These are phyloP conservation scores for Ptilorrhoa leucosticta DNA, from an alignment of 2,113 vertebrate genomes.

Conservation along the genomic window DNA sequence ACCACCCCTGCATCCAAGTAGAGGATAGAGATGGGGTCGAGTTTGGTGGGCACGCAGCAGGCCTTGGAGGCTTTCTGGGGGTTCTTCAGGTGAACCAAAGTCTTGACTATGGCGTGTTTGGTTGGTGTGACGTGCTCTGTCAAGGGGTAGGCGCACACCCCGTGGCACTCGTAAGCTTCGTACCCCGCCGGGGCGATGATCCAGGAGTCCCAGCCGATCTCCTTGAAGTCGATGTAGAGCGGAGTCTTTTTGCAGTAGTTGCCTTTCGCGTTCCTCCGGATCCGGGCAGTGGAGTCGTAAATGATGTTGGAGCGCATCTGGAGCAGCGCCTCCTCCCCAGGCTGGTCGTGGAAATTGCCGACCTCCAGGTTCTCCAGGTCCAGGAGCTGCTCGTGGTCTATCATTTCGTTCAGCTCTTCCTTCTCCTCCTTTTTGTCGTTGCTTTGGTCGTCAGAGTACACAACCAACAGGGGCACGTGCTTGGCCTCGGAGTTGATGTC, in stretches of 20 bases:
- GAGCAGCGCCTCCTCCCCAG: conserved; percentile 86
- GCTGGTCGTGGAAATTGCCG: conserved; percentile 61
- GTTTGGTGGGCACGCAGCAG: conserved; percentile 95
- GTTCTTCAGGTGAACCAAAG: conserved; percentile 88
- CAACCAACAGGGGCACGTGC: conserved; percentile 88
- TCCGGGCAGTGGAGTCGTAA: conserved; percentile 89
- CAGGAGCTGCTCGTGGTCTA: conserved; percentile 83
- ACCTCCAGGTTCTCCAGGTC: conserved; percentile 70
- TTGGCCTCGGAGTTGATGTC: conserved; percentile 85
- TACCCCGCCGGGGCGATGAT: conserved; percentile 91
- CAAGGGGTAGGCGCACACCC: conserved; percentile 87
- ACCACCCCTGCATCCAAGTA: conserved; percentile 94
- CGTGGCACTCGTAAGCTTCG: conserved; percentile 91
- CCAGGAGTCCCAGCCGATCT: conserved; percentile 98
- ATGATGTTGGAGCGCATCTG: conserved; percentile 97
- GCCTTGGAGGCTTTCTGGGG: conserved; percentile 89
- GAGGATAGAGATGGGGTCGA: conserved; percentile 95
- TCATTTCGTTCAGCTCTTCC: conserved; percentile 91
- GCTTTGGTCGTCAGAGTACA: conserved; percentile 94
- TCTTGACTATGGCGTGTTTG: conserved; percentile 94
- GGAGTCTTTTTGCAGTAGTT: conserved; percentile 92
- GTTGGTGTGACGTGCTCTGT: conserved; percentile 93
- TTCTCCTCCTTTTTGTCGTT: conserved; percentile 83
- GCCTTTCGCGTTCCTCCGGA: conserved; percentile 92
- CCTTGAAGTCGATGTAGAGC: conserved; percentile 94